Base-by-base conservation (phyloP, 1,140 invertebrate species). In the Phocides pigmalion region DNA sequence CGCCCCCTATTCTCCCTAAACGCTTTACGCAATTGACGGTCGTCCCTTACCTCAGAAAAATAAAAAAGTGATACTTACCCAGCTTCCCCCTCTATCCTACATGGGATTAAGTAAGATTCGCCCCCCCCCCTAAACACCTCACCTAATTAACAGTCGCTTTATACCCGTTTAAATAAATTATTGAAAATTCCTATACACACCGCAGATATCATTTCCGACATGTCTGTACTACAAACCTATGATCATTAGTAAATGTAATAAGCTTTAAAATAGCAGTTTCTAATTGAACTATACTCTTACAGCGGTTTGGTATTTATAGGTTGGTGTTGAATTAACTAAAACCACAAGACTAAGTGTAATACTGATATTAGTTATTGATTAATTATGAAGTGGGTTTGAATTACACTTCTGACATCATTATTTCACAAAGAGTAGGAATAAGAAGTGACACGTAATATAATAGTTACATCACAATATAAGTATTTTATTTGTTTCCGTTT, bases 351-450 rank as follows among this genome's bases (percentile, higher is more conserved):
- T 58, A 58, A 58, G 54, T 46, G 54, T 58, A 58, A 58, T 32
- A 58, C 54, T 58, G 54, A 58, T 58, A 58, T 58, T 58, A 17
- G 54, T 58, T 58, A 58, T 58, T 58, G 41, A 58, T 58, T 58
- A 58, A 58, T 56, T 56, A 56, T 46, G 22, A 28, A 58, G 54
- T 15, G 16, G 54, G 54, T 12, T 58, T 58, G 15, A 14, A 22
- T 58, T 58, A 58, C 54, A 46, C 41, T 58, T 58, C 28, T 46
- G 14, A 6, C 41, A 46, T 42, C 42, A 54, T 56, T 58, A 46
- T 44, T 46, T 58, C 41, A 46, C 54, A 42, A 44, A 58, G 41
- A 17, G 42, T 56, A 58, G 2, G 15, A 17, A 25, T 32, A n/a
- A n/a, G 28, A 19, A 6, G 16, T 58, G 54, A 58, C 54, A 58